Evolutionary conservation across 2,797 vertebrate genomes (phyloP).

Genomic region (Esox masquinongy): DNA sequence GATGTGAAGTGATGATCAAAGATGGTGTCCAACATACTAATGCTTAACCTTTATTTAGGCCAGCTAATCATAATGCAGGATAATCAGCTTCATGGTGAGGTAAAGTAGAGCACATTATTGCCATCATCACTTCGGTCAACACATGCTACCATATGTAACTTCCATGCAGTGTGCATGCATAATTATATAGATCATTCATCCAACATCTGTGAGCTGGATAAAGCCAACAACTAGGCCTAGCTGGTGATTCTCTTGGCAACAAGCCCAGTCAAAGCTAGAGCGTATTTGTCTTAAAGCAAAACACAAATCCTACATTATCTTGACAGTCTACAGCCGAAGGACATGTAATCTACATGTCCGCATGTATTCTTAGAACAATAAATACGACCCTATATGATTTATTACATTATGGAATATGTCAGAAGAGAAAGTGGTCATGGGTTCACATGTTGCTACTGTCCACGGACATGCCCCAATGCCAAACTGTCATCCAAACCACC

Average conservation of each 20-base stretch:
- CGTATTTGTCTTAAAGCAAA: background rate
- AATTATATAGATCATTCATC: background rate
- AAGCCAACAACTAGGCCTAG: background rate
- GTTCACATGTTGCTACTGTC: background rate
- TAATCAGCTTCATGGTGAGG: slow-evolving; percentile 28
- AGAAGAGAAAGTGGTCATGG: background rate
- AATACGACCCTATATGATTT: background rate
- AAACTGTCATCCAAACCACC: background rate
- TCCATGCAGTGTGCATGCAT: background rate
- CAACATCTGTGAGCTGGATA: background rate
- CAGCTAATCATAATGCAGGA: slow-evolving; percentile 33
- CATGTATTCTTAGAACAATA: background rate
- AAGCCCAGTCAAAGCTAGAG: background rate
- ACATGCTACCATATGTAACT: background rate
- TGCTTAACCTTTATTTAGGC: slow-evolving; percentile 23
- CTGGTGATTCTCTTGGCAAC: background rate
- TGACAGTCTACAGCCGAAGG: no score
- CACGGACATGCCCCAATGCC: background rate
- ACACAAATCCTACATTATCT: background rate
- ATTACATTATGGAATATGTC: background rate
- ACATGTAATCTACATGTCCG: background rate
- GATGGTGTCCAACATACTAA: background rate
- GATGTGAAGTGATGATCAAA: background rate
- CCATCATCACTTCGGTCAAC: slow-evolving; percentile 29
- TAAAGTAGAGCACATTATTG: slow-evolving; percentile 31